These are phyloP conservation scores for Drosophila diplacantha DNA, from an alignment of 2,888 invertebrate genomes.

Conservation along the genomic window DNA sequence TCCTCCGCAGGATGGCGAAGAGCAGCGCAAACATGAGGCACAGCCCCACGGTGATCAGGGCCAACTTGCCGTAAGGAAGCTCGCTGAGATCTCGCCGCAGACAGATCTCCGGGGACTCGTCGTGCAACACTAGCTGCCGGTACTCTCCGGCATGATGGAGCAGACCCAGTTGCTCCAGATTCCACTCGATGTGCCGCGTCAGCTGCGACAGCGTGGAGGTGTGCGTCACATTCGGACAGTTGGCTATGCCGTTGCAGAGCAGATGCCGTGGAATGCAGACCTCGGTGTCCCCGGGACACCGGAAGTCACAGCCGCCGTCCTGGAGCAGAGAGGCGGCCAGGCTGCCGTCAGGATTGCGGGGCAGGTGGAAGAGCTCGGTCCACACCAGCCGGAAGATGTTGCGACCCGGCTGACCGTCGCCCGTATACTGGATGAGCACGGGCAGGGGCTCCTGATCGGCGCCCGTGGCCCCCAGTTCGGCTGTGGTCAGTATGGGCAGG, in stretches of 20 bases:
- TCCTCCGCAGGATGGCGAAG: slow-evolving; percentile 75
- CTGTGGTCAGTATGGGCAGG: slow-evolving; percentile 87
- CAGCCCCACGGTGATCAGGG: slow-evolving; percentile 74
- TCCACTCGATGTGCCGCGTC: slow-evolving; percentile 81
- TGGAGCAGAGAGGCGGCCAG: slow-evolving; percentile 87
- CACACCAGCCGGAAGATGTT: slow-evolving; percentile 93
- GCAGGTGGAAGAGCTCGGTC: slow-evolving; percentile 92
- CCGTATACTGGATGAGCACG: slow-evolving; percentile 85
- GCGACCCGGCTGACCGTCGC: slow-evolving; percentile 87
- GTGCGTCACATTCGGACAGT: slow-evolving; percentile 87
- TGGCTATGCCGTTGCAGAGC: slow-evolving; percentile 91
- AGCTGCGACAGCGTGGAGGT: slow-evolving; percentile 78
- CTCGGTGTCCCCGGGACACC: slow-evolving; percentile 90
- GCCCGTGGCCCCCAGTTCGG: slow-evolving; percentile 83
- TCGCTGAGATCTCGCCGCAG: slow-evolving; percentile 79
- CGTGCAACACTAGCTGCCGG: slow-evolving; percentile 81
- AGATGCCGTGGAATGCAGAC: slow-evolving; percentile 90
- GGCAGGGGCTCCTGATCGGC: slow-evolving; percentile 82
- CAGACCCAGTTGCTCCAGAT: slow-evolving; percentile 80
- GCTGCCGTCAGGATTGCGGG: slow-evolving; percentile 89
- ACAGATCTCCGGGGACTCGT: slow-evolving; percentile 88
- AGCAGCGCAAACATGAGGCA: slow-evolving; percentile 75
- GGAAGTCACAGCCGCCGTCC: slow-evolving; percentile 88
- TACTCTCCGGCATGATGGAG: slow-evolving; percentile 79
- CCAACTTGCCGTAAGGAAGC: slow-evolving; percentile 74